Conservation (phyloP, 2,888 invertebrate genomes). For the Amaurobius ferox region DNA sequence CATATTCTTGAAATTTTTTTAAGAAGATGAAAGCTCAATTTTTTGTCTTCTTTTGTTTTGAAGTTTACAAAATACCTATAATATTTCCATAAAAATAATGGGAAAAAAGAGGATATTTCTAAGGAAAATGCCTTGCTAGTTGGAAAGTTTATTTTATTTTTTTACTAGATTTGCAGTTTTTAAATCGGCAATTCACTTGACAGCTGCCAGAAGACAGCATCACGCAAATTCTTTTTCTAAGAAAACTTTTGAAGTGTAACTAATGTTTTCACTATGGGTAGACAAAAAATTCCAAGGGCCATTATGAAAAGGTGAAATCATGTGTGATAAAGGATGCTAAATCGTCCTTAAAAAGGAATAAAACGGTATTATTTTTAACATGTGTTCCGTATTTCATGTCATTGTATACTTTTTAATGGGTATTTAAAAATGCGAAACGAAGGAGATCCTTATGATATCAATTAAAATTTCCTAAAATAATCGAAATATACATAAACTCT, state of each 20-base stretch:
- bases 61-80: too few species aligned
- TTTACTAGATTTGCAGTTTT: neutral
- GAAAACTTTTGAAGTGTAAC: neutral
- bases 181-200: neutral
- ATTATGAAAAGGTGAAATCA: neutral
- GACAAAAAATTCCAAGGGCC: neutral
- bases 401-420: too few species aligned
- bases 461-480: too few species aligned
- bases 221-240: neutral
- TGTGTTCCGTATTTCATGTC: too few species aligned
- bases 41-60: too few species aligned
- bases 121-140: neutral
- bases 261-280: neutral
- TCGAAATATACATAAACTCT: too few species aligned
- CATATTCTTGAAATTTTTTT: too few species aligned
- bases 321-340: neutral
- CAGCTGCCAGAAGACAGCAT: neutral
- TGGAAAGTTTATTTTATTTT: neutral
- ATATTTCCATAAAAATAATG: too few species aligned
- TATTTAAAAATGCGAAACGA: too few species aligned
- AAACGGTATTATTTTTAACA: too few species aligned
- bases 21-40: too few species aligned
- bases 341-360: neutral
- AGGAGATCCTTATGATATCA: too few species aligned
- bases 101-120: neutral